Evolutionary conservation across 1,140 invertebrate genomes (phyloP).

Genomic region (Berghia stephanieae): DNA sequence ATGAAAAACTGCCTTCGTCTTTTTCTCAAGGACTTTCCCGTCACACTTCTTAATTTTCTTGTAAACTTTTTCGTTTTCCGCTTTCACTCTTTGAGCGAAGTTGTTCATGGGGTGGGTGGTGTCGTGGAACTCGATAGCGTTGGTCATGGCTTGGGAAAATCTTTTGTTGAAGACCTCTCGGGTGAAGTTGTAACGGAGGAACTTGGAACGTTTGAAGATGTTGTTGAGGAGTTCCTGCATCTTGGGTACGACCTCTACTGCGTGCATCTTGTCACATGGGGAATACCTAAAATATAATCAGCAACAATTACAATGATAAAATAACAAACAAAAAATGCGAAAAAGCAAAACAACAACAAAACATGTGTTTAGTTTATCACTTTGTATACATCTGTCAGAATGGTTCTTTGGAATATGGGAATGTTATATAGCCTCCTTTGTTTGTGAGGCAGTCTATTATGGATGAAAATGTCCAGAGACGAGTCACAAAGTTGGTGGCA

Average conservation of each 20-base stretch:
- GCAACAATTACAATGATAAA: not conserved
- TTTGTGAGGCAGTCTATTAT: too few species aligned
- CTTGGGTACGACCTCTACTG: conserved; percentile 37
- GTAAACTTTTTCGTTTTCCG: conserved; percentile 19
- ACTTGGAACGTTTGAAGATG: conserved; percentile 43
- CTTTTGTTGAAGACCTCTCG: conserved; percentile 46
- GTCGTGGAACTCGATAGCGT: conserved; percentile 42
- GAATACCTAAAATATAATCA: conserved; percentile 43
- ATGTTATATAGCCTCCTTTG: too few species aligned
- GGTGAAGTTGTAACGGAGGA: conserved; percentile 43
- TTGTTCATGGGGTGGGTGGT: conserved; percentile 36
- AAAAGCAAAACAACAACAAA: too few species aligned
- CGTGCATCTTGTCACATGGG: conserved; percentile 33
- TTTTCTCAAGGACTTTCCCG: conserved; percentile 25
- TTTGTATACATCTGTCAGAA: too few species aligned
- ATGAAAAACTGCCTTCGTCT: conserved; percentile 48
- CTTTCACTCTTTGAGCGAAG: conserved; percentile 27
- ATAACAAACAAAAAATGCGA: too few species aligned
- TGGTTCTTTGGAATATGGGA: too few species aligned
- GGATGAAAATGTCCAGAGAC: too few species aligned
- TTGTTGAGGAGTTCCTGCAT: conserved; percentile 47
- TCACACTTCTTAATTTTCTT: conserved; percentile 23
- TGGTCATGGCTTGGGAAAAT: conserved; percentile 40
- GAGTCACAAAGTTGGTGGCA: too few species aligned
- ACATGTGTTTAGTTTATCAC: too few species aligned